Evolutionary conservation across 2,797 vertebrate species (phyloP), one percentile per base, ranked within the genome.

Genomic region (Parauchenoglanis ngamensis): DNA sequence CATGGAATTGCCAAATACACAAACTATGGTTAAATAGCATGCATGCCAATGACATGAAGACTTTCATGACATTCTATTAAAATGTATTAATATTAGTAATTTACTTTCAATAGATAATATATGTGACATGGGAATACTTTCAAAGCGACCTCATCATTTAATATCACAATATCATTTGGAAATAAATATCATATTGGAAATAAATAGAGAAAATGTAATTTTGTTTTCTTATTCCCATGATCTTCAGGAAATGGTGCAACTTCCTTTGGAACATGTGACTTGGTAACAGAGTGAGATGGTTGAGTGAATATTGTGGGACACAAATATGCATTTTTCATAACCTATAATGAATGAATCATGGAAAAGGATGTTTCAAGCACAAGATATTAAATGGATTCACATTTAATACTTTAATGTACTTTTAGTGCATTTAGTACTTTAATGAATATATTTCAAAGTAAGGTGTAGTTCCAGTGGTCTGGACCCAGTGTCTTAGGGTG

Each of bases 301-400:
- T 49, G 23, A 72, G 4, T 75, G 72, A 75, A 46, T 75, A 49
- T 25, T 49, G 12, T 75, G 23, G 23, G 44, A 75, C 11, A n/a
- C n/a, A 75, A 49, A 49, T 75, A 75, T n/a, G 10, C 44, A 75
- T 75, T 25, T 72, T 76, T 28, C 12, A 57, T 78, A 35, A 78
- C 1, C 7, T 56, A 10, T 56, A 78, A 56, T 78, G n/a, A 7
- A 56, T 31, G 49, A 10, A 3, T 77, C 75, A 54, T 31, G 52
- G 52, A 78, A 56, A 61, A 63, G 56, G 10, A 57, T 57, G 28
- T 21, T 57, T 35, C n/a, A 31, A 31, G 28, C 28, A 40, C 40
- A 31, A n/a, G 25, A 76, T 76, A 25, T 13, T 76, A 28, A 28
- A 76, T 15, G 25, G 12, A 76, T 76, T 76, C 23, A 78, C n/a